A percentile compares a stretch with the other conserved stretches of the same genome.
Evolutionary conservation across 2,797 vertebrate genomes (phyloP).

Genomic region (Coregonus sp.): DNA sequence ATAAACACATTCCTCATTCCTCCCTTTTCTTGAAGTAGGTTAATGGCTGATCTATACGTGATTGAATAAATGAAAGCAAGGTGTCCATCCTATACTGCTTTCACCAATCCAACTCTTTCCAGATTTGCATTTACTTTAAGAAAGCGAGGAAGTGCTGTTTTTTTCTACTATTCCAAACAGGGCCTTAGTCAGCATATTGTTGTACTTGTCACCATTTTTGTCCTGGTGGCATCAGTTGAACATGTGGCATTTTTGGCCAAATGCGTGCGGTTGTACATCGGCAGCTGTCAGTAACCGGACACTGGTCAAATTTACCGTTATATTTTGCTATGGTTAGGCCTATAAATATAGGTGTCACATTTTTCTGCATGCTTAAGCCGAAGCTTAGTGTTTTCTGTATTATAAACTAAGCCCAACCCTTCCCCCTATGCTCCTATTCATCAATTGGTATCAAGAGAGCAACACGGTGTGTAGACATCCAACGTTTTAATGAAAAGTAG

Average conservation of each 20-base stretch:
- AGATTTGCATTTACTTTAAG: too few relatives aligned
- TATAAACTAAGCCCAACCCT: neutral
- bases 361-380: neutral
- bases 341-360: neutral
- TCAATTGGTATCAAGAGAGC: neutral
- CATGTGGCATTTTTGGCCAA: constrained; percentile 12
- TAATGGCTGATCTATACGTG: neutral
- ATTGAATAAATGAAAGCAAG: too few relatives aligned
- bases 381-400: neutral
- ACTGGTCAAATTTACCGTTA: constrained; percentile 1
- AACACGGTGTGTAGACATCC: constrained; percentile 12
- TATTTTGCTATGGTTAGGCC: neutral
- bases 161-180: neutral
- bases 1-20: neutral
- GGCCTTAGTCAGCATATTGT: neutral
- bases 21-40: neutral
- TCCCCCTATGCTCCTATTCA: neutral
- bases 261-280: neutral
- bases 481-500: constrained; percentile 59
- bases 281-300: constrained; percentile 33
- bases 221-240: neutral
- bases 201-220: neutral
- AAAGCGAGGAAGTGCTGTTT: neutral
- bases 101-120: neutral
- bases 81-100: neutral